Evolutionary conservation across 1,140 invertebrate species (phyloP), one percentile per base, ranked within the genome.

Genomic region (Oncopodura yosiiana): DNA sequence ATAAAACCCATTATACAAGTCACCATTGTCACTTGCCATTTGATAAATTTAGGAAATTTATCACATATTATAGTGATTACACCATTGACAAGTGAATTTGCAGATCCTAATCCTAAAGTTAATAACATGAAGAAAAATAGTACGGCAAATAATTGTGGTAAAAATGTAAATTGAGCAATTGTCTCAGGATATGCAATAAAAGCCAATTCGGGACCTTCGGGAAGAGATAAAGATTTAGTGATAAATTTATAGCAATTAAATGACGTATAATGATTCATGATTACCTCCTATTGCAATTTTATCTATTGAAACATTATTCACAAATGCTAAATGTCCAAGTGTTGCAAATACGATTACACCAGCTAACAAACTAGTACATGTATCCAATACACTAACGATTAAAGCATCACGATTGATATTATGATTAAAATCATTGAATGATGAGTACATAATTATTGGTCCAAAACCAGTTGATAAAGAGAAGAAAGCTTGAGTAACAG

Each of bases 161-260:
- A n/a, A n/a, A n/a, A n/a, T n/a, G n/a, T n/a, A n/a, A n/a, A n/a
- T n/a, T n/a, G n/a, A n/a, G n/a, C n/a, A n/a, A n/a, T n/a, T n/a
- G n/a, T n/a, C n/a, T n/a, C 87, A 1, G 90, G 88, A 70, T 93
- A 94, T 0, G 87, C 87, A 24, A 91, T 77, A 60, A 90, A 86
- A 6, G 86, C 86, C 8, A 89, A 69, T 6, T 84, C 83, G 37
- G 81, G 77, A 2, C 83, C 84, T 9, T 78, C 79, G n/a, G n/a
- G n/a, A n/a, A n/a, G n/a, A n/a, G n/a, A n/a, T n/a, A n/a, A n/a
- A n/a, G n/a, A n/a, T n/a, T n/a, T n/a, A n/a, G n/a, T n/a, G n/a
- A n/a, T n/a, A n/a, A n/a, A n/a, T n/a, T n/a, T n/a, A n/a, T n/a
- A n/a, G n/a, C n/a, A n/a, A n/a, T n/a, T n/a, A n/a, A n/a, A n/a